These are phyloP conservation scores for Pecten maximus DNA, from an alignment of 2,888 invertebrate genomes.

Conservation along the genomic window DNA sequence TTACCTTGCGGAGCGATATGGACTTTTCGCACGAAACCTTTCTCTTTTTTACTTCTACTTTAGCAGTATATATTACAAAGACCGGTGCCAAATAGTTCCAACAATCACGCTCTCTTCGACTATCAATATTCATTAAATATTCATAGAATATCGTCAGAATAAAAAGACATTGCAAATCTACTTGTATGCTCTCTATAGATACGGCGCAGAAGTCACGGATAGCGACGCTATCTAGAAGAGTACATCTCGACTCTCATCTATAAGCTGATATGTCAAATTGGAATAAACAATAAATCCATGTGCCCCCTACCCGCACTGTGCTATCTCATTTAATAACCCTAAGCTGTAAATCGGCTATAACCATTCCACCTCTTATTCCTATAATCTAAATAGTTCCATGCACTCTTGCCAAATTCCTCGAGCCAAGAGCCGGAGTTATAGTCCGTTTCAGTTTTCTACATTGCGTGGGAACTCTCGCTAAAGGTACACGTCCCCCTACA, in stretches of 20 bases:
- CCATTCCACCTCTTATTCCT: not conserved
- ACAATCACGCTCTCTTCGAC: not conserved
- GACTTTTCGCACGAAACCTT: not conserved
- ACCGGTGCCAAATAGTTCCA: not conserved
- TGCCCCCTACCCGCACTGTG: not conserved
- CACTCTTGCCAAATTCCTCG: conserved; percentile 21
- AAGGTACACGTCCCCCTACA: not conserved
- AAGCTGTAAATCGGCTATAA: not conserved
- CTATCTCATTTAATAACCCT: not conserved
- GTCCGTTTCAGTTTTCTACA: not conserved
- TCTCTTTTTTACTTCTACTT: not conserved
- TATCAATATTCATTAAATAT: not conserved
- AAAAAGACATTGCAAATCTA: not conserved
- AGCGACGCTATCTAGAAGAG: not conserved
- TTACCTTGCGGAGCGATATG: not conserved
- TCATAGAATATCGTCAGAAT: conserved; percentile 1
- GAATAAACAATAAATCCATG: not conserved
- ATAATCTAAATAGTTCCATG: not conserved
- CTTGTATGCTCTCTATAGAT: not conserved
- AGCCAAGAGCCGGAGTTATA: not conserved
- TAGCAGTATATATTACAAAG: conserved; percentile 25
- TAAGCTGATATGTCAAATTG: conserved; percentile 4
- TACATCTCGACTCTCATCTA: not conserved
- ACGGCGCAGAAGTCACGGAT: not conserved
- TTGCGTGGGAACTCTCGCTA: conserved; percentile 9